Percentiles rank a stretch among this genome's conserved stretches.
Conservation (phyloP, 2,797 vertebrate species). For the Oryzias sinensis region DNA sequence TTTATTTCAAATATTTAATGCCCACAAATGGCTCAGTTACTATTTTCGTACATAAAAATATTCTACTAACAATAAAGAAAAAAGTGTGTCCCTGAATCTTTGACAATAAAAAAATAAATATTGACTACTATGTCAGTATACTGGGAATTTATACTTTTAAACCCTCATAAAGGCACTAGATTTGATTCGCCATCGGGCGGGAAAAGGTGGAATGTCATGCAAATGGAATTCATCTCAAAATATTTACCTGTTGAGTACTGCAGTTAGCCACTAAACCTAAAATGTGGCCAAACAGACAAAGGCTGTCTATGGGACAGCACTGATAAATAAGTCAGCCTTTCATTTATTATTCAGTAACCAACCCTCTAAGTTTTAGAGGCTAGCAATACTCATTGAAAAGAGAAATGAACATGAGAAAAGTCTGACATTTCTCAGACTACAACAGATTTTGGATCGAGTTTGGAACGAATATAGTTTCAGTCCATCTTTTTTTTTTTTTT, state of each 20-base stretch:
- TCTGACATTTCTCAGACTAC: constrained; percentile 1
- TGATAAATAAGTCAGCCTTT: constrained; percentile 77
- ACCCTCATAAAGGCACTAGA: too few relatives aligned
- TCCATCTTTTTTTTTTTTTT: background rate
- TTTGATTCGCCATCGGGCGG: too few relatives aligned
- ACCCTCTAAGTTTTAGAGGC: constrained; percentile 49
- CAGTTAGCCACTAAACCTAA: constrained; percentile 23
- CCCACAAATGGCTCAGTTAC: too few relatives aligned
- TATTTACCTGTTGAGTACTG: background rate
- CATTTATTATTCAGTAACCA: constrained; percentile 78
- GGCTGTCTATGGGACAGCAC: constrained; percentile 51
- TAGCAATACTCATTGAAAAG: constrained; percentile 33
- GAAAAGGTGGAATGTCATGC: too few relatives aligned
- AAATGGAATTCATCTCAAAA: too few relatives aligned
- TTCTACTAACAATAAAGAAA: too few relatives aligned
- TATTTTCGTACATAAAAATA: too few relatives aligned
- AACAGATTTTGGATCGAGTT: background rate
- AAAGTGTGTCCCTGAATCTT: too few relatives aligned
- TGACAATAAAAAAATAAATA: too few relatives aligned
- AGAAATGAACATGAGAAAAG: constrained; percentile 34
- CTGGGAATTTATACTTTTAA: too few relatives aligned
- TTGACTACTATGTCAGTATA: too few relatives aligned
- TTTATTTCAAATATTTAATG: too few relatives aligned
- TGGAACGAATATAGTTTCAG: background rate
- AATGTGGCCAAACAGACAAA: constrained; percentile 49